These are phyloP conservation scores for Saccopteryx bilineata DNA, from an alignment of 2,113 vertebrate genomes.

Conservation along the genomic window DNA sequence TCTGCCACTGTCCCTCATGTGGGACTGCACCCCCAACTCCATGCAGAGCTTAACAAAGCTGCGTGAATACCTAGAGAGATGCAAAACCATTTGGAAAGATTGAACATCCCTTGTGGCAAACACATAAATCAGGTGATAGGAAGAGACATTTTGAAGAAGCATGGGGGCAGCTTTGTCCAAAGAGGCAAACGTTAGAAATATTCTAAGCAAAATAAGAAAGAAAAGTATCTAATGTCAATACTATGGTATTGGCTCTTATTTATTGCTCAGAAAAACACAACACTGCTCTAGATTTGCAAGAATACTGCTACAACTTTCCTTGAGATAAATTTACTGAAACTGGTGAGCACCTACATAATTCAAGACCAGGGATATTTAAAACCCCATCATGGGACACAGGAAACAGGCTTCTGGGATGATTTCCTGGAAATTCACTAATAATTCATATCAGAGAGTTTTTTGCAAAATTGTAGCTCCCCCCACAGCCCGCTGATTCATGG, in stretches of 20 bases:
- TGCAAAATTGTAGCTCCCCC: background rate
- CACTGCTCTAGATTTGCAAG: background rate
- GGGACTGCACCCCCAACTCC: background rate
- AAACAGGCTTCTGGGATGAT: background rate
- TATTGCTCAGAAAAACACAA: background rate
- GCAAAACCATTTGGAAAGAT: background rate
- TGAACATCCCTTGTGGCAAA: background rate
- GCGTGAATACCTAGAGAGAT: background rate
- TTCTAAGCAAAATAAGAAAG: background rate
- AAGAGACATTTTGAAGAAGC: background rate
- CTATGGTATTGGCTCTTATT: background rate
- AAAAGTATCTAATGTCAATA: background rate
- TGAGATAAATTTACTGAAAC: background rate
- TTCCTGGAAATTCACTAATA: background rate
- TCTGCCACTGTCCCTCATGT: background rate
- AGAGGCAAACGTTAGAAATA: background rate
- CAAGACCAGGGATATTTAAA: background rate
- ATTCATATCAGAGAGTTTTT: background rate
- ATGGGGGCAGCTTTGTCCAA: background rate
- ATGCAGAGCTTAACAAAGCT: background rate
- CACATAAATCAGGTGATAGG: background rate
- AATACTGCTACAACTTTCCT: background rate
- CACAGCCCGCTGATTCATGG: background rate
- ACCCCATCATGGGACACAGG: background rate
- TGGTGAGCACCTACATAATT: background rate